Evolutionary conservation across 2,888 invertebrate species (phyloP).

Genomic region (Troides oblongomaculatus): DNA sequence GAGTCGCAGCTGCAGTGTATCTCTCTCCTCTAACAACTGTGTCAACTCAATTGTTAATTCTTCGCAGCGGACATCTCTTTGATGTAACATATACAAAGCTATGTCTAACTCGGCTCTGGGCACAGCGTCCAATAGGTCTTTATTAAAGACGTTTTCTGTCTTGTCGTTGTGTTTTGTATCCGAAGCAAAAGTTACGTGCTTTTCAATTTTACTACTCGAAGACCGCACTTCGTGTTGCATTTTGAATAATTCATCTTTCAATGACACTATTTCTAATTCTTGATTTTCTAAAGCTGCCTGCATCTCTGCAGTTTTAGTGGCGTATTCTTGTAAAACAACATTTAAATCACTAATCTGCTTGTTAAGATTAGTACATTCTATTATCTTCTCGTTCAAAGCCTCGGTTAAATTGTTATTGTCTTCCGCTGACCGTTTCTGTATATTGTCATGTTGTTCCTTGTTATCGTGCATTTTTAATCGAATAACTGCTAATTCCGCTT

Average conservation of each 20-base stretch:
- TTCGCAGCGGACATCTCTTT: slow-evolving; percentile 91
- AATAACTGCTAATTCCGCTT: slow-evolving; percentile 76
- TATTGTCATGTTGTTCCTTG: slow-evolving; percentile 53
- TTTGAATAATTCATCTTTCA: slow-evolving; percentile 83
- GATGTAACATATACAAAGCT: slow-evolving; percentile 91
- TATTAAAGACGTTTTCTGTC: slow-evolving; percentile 43
- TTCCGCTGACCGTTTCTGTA: slow-evolving; percentile 48
- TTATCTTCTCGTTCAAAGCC: slow-evolving; percentile 64
- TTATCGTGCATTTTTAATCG: slow-evolving; percentile 77
- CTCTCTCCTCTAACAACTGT: slow-evolving; percentile 90
- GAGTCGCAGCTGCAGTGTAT: slow-evolving; percentile 89
- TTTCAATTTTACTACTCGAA: slow-evolving; percentile 61
- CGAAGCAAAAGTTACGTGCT: slow-evolving; percentile 71
- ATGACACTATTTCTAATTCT: slow-evolving; percentile 85
- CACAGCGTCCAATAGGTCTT: slow-evolving; percentile 61
- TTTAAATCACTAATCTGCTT: slow-evolving; percentile 77
- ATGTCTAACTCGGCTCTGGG: slow-evolving; percentile 86
- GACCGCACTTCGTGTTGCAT: slow-evolving; percentile 54
- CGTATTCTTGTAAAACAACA: slow-evolving; percentile 75
- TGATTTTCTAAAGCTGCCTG: slow-evolving; percentile 83
- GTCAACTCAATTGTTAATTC: slow-evolving; percentile 92
- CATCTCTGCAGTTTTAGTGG: slow-evolving; percentile 77
- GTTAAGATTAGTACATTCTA: slow-evolving; percentile 73
- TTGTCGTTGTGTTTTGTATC: slow-evolving; percentile 60
- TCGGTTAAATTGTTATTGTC: slow-evolving; percentile 55